Conservation (phyloP, 2,113 vertebrate species). For the Alosa alosa region DNA sequence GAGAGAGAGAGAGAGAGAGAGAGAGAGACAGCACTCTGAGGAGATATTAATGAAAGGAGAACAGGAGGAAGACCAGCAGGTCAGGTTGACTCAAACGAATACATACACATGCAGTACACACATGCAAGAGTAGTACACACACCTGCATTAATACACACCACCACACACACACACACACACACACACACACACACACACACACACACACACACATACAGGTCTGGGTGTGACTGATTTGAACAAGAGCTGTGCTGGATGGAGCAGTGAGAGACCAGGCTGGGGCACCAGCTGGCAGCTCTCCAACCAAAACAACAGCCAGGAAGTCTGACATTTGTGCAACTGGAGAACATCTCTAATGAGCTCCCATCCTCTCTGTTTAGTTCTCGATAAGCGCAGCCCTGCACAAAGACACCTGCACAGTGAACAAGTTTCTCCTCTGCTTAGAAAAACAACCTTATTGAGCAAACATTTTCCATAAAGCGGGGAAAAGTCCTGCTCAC, state of each 20-base stretch:
- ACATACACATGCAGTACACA: neutral
- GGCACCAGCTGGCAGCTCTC: constrained; percentile 32
- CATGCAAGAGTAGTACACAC: neutral
- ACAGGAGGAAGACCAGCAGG: neutral
- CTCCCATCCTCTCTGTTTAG: neutral
- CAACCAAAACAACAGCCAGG: constrained; percentile 3
- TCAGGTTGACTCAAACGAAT: too few species aligned
- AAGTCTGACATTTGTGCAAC: neutral
- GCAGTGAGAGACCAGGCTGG: neutral
- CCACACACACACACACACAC: neutral
- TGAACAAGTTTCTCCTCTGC: neutral
- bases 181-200: neutral
- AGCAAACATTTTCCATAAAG: neutral
- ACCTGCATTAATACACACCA: neutral
- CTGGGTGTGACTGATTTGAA: neutral
- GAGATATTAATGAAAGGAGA: too few species aligned
- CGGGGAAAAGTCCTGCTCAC: neutral
- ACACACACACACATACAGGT: neutral
- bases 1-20: neutral
- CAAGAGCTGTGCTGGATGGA: neutral
- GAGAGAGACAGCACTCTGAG: too few species aligned
- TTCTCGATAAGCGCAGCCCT: neutral
- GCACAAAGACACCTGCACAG: neutral
- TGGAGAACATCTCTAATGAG: neutral
- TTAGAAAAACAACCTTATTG: neutral